Base-by-base conservation (phyloP, 2,888 invertebrate species). In the Yponomeuta evonymella region DNA sequence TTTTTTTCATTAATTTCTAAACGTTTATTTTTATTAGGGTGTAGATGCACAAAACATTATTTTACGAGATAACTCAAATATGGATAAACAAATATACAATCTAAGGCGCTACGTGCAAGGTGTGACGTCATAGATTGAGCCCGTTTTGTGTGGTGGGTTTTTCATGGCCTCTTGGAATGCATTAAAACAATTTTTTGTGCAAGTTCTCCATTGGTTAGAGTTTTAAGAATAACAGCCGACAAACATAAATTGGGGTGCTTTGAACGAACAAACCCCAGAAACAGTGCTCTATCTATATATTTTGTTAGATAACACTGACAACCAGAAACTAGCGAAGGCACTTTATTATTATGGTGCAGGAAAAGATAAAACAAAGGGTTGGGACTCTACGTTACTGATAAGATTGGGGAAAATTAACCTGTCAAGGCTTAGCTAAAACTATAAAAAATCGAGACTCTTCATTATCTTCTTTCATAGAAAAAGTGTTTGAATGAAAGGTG, bases 351-450 rank as follows among this genome's bases (percentile, higher is more conserved):
- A 68, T 30, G 68, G 51, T 58, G 68, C 51, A 68, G 51, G 67
- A 68, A 68, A 10, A 68, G 68, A 68, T 68, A 68, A 68, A 68
- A 68, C 68, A 68, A 68, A 68, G 30, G 68, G 68, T 68, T 68
- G 30, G 51, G 48, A 29, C 68, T 48, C n/a, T 67, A 67, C 48
- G 67, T 67, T 9, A 48, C 67, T 51, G 68, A 68, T 68, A 68
- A 68, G 51, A 68, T 68, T 68, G 30, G 68, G 51, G 30, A 29
- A 68, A 68, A 68, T 68, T 68, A 48, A 68, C 51, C 23, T 29
- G 23, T 68, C 48, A 51, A 15, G 33, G 29, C 65, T 29, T 65
- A 64, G 64, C 51, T 51, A 4, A 1, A 15, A 15, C 0, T 15
- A 58, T 2, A 58, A 58, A 15, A 43, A 43, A 43, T 43, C 6